Percentiles rank a stretch among this genome's conserved stretches.
Evolutionary conservation across 2,888 invertebrate genomes (phyloP).

Genomic region (Rotaria sp.): DNA sequence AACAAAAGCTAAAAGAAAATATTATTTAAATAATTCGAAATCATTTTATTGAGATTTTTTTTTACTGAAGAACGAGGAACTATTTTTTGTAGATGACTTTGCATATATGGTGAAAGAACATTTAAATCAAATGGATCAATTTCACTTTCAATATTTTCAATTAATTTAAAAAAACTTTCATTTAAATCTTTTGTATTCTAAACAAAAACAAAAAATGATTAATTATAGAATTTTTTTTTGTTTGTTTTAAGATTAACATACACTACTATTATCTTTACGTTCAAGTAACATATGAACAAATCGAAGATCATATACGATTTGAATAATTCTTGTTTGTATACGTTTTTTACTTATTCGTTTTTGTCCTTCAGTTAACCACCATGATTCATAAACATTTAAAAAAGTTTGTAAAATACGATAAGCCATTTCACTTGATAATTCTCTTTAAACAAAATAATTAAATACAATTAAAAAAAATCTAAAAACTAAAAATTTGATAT

Average conservation of each 20-base stretch:
- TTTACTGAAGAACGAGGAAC: slow-evolving; percentile 36
- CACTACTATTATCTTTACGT: not conserved
- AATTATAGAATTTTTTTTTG: not conserved
- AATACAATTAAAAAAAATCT: no score
- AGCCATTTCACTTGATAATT: not conserved
- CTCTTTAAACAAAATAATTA: not conserved
- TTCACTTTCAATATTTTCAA: slow-evolving; percentile 30
- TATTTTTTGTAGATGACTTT: slow-evolving; percentile 31
- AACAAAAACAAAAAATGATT: not conserved
- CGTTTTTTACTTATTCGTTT: not conserved
- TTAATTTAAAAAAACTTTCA: slow-evolving; percentile 21
- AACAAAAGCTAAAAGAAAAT: slow-evolving; percentile 17
- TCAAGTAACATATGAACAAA: slow-evolving; percentile 27
- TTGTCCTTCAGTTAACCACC: not conserved
- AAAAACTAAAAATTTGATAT: not conserved
- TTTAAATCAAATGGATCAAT: slow-evolving; percentile 40
- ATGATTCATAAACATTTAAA: slow-evolving; percentile 24
- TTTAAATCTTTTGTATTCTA: not conserved
- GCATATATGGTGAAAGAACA: slow-evolving; percentile 37
- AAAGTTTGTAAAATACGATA: not conserved
- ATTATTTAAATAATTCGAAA: no score
- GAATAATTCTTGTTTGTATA: slow-evolving; percentile 18
- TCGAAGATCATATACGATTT: slow-evolving; percentile 17
- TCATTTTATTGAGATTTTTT: not conserved
- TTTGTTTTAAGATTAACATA: not conserved